Evolutionary conservation across 2,888 invertebrate species (phyloP), one percentile per base, ranked within the genome.

Genomic region (Xylocampa areola): DNA sequence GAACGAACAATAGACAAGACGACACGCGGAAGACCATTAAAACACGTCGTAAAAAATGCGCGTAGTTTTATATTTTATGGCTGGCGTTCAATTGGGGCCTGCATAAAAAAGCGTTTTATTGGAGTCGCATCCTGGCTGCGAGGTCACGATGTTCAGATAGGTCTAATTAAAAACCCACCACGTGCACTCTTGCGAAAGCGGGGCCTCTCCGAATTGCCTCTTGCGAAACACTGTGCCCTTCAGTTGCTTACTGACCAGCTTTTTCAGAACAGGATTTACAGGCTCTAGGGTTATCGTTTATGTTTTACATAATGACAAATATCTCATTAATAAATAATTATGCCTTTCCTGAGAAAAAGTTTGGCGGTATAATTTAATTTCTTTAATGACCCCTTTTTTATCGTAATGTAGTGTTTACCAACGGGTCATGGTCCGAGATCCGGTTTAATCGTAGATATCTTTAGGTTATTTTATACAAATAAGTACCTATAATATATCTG

Each of bases 31-130:
- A 93, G 89, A 88, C 79, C 82, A 87, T 89, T 87, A 85, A 88
- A 90, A 88, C 81, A 74, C 80, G 84, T 92, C 92, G 88, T 93
- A 91, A 94, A 92, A 70, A 91, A 91, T 84, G 86, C 83, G 82
- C 87, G 85, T 89, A 89, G 89, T 93, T 90, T 89, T 79, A 91
- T 41, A 90, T 92, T 93, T 94, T 92, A 93, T 89, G 84, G 84
- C 86, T 77, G 77, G 81, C 84, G 86, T 91, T 89, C 92, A 92
- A 93, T 93, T 93, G 93, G 85, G 87, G 91, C 85, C 84, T 88
- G 91, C n/a, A n/a, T 93, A 93, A 93, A 93, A 90, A 92, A 86
- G 82, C 84, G 84, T 92, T 92, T 93, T 93, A 92, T 92, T 91
- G 88, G 83, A 87, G 87, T 81, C 86, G 89, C 90, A 91, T 93